Conservation (phyloP, 2,888 invertebrate genomes). For the Neocrepidodera transversa region DNA sequence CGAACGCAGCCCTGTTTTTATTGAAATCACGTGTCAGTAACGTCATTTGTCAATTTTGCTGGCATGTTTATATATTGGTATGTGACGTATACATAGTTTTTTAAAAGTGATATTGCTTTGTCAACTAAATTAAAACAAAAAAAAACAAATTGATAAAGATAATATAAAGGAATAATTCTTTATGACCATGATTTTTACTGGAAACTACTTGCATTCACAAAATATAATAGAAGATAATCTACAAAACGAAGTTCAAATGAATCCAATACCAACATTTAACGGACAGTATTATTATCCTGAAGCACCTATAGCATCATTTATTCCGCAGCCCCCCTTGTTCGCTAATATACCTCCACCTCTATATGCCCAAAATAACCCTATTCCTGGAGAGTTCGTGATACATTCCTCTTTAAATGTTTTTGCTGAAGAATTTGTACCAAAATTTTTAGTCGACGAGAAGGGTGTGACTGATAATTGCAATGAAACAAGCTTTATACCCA, state of each 20-base stretch:
- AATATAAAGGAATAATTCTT: neutral
- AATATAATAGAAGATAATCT: neutral
- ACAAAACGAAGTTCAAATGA: neutral
- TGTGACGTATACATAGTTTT: too few species aligned
- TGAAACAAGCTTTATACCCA: neutral
- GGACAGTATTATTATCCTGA: neutral
- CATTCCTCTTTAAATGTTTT: neutral
- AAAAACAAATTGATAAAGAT: too few species aligned
- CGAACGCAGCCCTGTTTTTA: too few species aligned
- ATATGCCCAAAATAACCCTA: neutral
- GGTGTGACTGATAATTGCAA: neutral
- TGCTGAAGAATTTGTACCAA: slow-evolving; percentile 6
- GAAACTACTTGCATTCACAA: neutral
- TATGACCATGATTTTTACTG: neutral
- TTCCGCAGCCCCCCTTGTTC: neutral
- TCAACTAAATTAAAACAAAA: too few species aligned
- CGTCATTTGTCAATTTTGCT: too few species aligned
- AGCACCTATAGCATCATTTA: neutral
- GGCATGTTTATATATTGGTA: too few species aligned
- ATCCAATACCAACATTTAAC: neutral
- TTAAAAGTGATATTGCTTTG: too few species aligned
- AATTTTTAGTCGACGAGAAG: neutral
- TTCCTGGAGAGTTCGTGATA: neutral
- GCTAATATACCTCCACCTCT: neutral
- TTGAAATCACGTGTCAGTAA: too few species aligned